These are phyloP conservation scores for Darevskia nairensis DNA, from an alignment of 2,797 vertebrate genomes.

Conservation along the genomic window DNA sequence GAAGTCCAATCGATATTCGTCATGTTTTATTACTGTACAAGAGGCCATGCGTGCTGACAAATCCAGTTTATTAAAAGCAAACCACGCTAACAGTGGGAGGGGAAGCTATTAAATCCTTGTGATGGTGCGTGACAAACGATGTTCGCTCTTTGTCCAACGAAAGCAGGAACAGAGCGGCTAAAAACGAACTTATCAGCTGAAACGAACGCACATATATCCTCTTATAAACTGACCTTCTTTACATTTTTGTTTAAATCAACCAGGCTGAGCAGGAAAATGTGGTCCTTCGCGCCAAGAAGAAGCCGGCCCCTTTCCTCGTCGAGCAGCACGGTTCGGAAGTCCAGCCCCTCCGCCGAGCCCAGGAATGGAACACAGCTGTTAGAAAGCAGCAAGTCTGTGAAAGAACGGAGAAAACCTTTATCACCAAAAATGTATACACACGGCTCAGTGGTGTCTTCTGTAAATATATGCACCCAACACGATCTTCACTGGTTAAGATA, in stretches of 20 bases:
- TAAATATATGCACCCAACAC: constrained; percentile 61
- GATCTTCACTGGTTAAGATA: constrained; percentile 40
- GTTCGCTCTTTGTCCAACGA: background rate
- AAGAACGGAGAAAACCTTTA: constrained; percentile 69
- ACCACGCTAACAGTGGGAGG: background rate
- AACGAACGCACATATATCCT: constrained; percentile 30
- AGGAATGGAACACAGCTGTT: constrained; percentile 91
- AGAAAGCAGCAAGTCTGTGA: constrained; percentile 89
- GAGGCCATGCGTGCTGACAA: constrained; percentile 23
- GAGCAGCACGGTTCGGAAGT: constrained; percentile 92
- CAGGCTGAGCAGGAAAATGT: constrained; percentile 91
- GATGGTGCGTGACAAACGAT: background rate
- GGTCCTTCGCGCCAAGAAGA: constrained; percentile 90
- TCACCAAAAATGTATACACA: constrained; percentile 66
- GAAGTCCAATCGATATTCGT: background rate
- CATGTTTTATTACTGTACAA: background rate
- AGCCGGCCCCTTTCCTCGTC: constrained; percentile 93
- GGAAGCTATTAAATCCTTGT: background rate
- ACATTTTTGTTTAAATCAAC: constrained; percentile 89
- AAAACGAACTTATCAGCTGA: constrained; percentile 48
- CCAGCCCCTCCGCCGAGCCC: constrained; percentile 88
- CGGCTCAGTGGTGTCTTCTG: constrained; percentile 53
- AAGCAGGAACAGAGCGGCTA: background rate
- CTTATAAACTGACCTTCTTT: constrained; percentile 86
- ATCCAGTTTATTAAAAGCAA: constrained; percentile 42